Base-by-base conservation (phyloP, 2,888 invertebrate species). In the Platypus cylindrus region DNA sequence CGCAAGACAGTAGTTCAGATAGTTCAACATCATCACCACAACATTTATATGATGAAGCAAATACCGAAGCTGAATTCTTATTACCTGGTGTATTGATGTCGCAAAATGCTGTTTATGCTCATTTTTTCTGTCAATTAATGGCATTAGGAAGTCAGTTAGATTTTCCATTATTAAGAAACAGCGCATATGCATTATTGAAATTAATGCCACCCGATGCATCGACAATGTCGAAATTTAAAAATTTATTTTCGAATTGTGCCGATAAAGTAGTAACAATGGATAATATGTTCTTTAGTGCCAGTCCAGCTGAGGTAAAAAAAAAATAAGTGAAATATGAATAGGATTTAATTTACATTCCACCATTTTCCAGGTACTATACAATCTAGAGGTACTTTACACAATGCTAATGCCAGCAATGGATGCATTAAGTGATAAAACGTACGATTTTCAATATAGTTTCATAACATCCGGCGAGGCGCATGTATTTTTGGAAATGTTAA, bases 11-110 rank as follows among this genome's bases (percentile, higher is more conserved):
- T 36, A 90, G 89, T 53, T 90, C 90, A 37, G 94, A 94, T 59
- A 91, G 91, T 47, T 91, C 91, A 36, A 85, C 89, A 2, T 86
- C 89, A 2, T 91, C 91, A 1, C 91, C 91, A 2, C 89, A 87
- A 45, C 74, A 85, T 55, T 78, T 82, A 1, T 84, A 82, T 49
- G 83, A 84, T 57, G 76, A 79, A 41, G 76, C 80, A 28, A 80
- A 79, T 51, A 62, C 75, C 12, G 87, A 90, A 53, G 84, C 85
- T 1, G 95, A 95, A 64, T 81, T 78, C 54, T 78, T 79, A 45
- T 64, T 95, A 47, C 94, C 94, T 8, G 93, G 94, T 37, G 90
- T 93, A 50, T 65, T 86, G 31, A 86, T 94, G 68, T 78, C 93
- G 1, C 75, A 81, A 63, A 78, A 82, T 48, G 70, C 77, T 25